These are phyloP conservation scores for Planococcus citri DNA, from an alignment of 1,140 invertebrate genomes.

Conservation along the genomic window DNA sequence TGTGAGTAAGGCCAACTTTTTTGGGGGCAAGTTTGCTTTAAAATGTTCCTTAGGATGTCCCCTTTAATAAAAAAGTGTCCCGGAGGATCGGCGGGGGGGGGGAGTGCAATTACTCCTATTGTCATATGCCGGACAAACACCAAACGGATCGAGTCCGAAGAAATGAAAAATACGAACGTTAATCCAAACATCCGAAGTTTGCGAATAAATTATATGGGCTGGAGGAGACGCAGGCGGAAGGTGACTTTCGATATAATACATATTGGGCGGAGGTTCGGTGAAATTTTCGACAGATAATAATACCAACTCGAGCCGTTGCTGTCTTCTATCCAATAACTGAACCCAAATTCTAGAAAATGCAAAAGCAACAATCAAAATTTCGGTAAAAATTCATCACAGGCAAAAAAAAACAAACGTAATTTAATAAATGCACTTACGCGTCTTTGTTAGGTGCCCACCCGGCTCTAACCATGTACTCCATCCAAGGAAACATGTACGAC, in stretches of 20 bases:
- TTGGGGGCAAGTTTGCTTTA: too few species aligned
- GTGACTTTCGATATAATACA: conserved; percentile 26
- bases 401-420: too few species aligned
- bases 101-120: too few species aligned
- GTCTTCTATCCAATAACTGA: conserved; percentile 70
- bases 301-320: conserved; percentile 64
- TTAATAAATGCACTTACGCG: conserved; percentile 67
- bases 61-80: too few species aligned
- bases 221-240: conserved; percentile 28
- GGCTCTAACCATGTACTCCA: conserved; percentile 84
- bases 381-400: too few species aligned
- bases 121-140: too few species aligned
- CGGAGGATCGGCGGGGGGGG: too few species aligned
- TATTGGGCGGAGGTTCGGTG: conserved; percentile 40
- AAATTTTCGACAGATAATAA: conserved; percentile 61
- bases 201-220: conserved; percentile 55
- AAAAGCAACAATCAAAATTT: conserved; percentile 21
- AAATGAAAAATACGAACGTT: conserved; percentile 47
- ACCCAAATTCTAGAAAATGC: conserved; percentile 67
- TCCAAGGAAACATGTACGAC: conserved; percentile 69
- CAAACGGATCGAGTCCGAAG: neutral
- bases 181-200: conserved; percentile 67
- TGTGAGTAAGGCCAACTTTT: too few species aligned
- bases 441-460: conserved; percentile 84
- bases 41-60: too few species aligned